Base-by-base conservation (phyloP, 2,797 vertebrate genomes). In the Oophaga sylvatica region DNA sequence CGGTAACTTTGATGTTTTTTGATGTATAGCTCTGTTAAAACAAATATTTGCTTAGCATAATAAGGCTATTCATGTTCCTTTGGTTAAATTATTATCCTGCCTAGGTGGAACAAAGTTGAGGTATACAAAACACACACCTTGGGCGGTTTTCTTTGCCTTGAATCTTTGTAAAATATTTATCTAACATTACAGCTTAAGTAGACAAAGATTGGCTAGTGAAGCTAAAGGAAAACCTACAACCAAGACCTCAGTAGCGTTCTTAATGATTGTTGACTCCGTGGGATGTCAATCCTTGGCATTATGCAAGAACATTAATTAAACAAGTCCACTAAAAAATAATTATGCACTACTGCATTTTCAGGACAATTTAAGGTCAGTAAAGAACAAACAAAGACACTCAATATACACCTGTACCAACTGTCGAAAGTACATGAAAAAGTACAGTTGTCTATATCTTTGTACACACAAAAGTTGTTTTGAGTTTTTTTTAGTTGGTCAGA, bases 1-100 rank as follows among this genome's bases (percentile, higher is more conserved):
- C 19, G 7, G 53, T 77, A 79, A 79, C 65, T 84, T 87, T 87
- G 62, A 84, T 68, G 75, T 84, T 80, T 26, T 45, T 84, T 84
- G n/a, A 88, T 71, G 45, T 84, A 73, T 53, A 29, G 59, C 29
- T 59, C 35, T 79, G 48, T 83, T 59, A 79, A 63, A 41, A 77
- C n/a, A 80, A 70, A 77, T 83, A 26, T 88, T 80, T 88, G 76
- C 29, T 56, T 48, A 83, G 67, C 26, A 75, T 80, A 62, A 73
- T 57, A 71, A 79, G 22, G 31, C 4, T 41, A 17, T 65, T 73
- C 60, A 45, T 48, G 45, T 65, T 29, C 11, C 53, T 75, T 53
- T 75, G 15, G 1, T 65, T 48, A 19, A 76, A 84, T 75, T 81
- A 67, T n/a, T 8, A 79, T 87, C 60, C 77, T 87, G 68, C 19